phyloP scores from a whole-genome alignment of 1,140 invertebrate species.

The Holotrichia oblita region DNA sequence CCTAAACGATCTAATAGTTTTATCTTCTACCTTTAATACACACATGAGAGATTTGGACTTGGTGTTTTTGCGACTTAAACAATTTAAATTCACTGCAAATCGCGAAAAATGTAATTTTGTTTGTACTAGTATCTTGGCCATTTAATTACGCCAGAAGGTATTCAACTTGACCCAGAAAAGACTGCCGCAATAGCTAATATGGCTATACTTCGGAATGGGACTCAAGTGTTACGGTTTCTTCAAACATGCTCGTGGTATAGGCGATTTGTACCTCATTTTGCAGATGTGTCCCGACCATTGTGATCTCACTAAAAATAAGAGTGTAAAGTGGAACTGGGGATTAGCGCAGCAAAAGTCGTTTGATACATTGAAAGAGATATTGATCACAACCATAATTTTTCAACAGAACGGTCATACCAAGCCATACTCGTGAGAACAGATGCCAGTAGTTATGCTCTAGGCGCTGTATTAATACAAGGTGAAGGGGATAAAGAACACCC shows the following conservation, averaged over 20 bases:
- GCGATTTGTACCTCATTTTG: constrained; percentile 21
- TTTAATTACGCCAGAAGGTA: constrained; percentile 47
- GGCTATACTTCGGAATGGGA: too few species aligned
- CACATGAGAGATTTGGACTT: background rate
- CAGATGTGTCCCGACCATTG: constrained; percentile 53
- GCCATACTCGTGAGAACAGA: too few species aligned
- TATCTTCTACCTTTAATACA: constrained; percentile 40
- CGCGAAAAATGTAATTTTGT: constrained; percentile 46
- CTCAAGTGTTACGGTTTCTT: background rate
- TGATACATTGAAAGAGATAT: constrained; percentile 42
- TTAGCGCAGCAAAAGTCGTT: constrained; percentile 55
- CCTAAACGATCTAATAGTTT: constrained; percentile 60
- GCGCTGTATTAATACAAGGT: too few species aligned
- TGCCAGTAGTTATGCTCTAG: too few species aligned
- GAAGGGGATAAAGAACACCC: too few species aligned
- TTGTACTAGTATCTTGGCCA: constrained; percentile 53
- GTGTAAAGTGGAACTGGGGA: constrained; percentile 40
- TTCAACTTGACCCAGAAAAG: too few species aligned
- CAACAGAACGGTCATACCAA: too few species aligned
- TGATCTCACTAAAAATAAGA: constrained; percentile 57
- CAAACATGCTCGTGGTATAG: constrained; percentile 48
- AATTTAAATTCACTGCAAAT: constrained; percentile 44
- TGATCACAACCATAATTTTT: constrained; percentile 27
- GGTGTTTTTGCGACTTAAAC: background rate
- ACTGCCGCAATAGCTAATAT: too few species aligned